phyloP scores from a whole-genome alignment of 2,797 vertebrate genomes.

The Prunella strophiata region DNA sequence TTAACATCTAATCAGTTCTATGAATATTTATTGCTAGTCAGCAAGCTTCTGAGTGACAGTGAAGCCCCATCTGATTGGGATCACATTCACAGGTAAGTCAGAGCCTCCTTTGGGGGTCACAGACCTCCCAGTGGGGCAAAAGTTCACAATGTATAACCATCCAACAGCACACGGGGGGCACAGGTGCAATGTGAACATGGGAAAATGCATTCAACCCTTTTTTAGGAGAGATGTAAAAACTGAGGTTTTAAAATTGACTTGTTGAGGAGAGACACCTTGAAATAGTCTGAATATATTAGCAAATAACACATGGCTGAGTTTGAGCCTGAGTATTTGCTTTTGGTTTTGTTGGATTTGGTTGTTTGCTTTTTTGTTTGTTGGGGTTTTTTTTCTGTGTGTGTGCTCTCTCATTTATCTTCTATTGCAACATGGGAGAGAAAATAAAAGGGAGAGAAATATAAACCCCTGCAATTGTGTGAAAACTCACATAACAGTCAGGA shows the following conservation, averaged over 20 bases:
- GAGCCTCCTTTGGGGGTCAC: neutral
- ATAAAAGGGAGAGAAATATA: neutral
- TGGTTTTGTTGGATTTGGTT: neutral
- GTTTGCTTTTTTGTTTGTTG: neutral
- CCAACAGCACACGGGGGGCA: neutral
- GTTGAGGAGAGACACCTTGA: neutral
- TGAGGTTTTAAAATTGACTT: neutral
- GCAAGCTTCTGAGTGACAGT: conserved; percentile 45
- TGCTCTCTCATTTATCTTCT: neutral
- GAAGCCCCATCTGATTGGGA: neutral
- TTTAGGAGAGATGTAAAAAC: neutral
- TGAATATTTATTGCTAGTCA: conserved; percentile 71
- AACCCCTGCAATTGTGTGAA: neutral
- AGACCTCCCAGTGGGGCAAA: neutral
- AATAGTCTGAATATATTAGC: neutral
- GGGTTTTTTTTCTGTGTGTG: neutral
- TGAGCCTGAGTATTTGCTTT: neutral
- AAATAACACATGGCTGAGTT: neutral
- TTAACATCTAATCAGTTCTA: conserved; percentile 68
- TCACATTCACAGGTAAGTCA: conserved; percentile 7
- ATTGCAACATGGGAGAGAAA: neutral
- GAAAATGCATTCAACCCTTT: neutral
- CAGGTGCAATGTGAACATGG: neutral
- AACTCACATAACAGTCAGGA: neutral
- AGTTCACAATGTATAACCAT: neutral